Conservation (phyloP, 2,888 invertebrate genomes). For the Leptinotarsa rubiginosa region DNA sequence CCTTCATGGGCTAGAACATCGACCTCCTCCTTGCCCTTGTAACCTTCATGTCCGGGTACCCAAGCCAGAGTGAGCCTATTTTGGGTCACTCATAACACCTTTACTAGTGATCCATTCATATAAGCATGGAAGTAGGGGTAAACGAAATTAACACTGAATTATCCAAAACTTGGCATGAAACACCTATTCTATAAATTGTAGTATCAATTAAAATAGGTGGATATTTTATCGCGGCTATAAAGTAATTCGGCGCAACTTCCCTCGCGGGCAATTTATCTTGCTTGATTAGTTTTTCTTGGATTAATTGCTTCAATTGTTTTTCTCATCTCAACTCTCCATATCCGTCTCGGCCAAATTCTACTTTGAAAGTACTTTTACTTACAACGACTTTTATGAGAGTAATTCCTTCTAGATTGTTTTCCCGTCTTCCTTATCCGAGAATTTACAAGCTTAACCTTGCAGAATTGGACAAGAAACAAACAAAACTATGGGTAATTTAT, state of each 20-base stretch:
- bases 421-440: slow-evolving; percentile 47
- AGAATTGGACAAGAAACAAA: slow-evolving; percentile 52
- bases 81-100: too few relatives aligned
- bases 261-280: slow-evolving; percentile 65
- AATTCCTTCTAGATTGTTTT: slow-evolving; percentile 58
- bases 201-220: slow-evolving; percentile 66
- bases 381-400: slow-evolving; percentile 56
- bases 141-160: not conserved
- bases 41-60: too few relatives aligned
- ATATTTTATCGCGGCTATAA: slow-evolving; percentile 67
- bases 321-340: slow-evolving; percentile 66
- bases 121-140: not conserved
- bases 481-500: slow-evolving; percentile 47
- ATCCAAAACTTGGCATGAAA: slow-evolving; percentile 24
- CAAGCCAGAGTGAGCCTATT: too few relatives aligned
- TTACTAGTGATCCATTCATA: not conserved
- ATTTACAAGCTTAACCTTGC: slow-evolving; percentile 47
- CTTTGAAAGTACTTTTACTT: slow-evolving; percentile 60
- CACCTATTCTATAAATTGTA: slow-evolving; percentile 62
- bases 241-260: slow-evolving; percentile 65
- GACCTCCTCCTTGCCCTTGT: too few relatives aligned
- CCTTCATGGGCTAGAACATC: too few relatives aligned
- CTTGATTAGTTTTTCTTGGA: slow-evolving; percentile 68
- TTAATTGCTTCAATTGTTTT: slow-evolving; percentile 68
- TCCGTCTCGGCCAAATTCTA: slow-evolving; percentile 65